phyloP scores from a whole-genome alignment of 2,113 vertebrate species.

The Syngnathus scovelli region DNA sequence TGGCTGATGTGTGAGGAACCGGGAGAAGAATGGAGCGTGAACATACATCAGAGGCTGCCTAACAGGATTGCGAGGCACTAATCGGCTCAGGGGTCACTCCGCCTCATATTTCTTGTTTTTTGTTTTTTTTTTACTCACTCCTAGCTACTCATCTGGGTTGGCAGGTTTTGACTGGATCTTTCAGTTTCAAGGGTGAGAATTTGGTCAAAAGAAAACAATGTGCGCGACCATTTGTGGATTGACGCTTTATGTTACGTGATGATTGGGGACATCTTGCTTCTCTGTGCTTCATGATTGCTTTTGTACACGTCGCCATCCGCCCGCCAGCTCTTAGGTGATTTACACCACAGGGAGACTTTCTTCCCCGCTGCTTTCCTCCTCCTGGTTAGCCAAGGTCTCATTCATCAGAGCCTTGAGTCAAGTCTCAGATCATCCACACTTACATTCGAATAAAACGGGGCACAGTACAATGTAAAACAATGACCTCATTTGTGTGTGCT shows the following conservation, averaged over 20 bases:
- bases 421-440: constrained; percentile 23
- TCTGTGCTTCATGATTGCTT: constrained; percentile 25
- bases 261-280: constrained; percentile 28
- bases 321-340: constrained; percentile 24
- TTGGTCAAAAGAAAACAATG: constrained; percentile 18
- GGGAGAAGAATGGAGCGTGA: constrained; percentile 45
- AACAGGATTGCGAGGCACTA: constrained; percentile 60
- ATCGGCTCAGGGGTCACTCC: constrained; percentile 63
- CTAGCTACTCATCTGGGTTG: constrained; percentile 22
- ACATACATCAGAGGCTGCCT: constrained; percentile 43
- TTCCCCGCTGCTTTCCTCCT: constrained; percentile 6
- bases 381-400: constrained; percentile 20
- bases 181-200: constrained; percentile 23
- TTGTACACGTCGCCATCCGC: constrained; percentile 25
- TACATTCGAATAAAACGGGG: constrained; percentile 22
- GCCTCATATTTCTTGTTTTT: constrained; percentile 45
- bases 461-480: neutral
- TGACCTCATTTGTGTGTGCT: constrained; percentile 41
- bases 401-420: constrained; percentile 32
- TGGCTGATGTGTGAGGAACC: constrained; percentile 32
- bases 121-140: constrained; percentile 39
- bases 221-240: neutral
- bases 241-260: constrained; percentile 18
- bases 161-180: constrained; percentile 42
- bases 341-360: constrained; percentile 5